Percentiles rank a stretch among this genome's conserved stretches.
These are phyloP conservation scores for Tamias sibiricus DNA, from an alignment of 2,113 vertebrate species.

Conservation along the genomic window DNA sequence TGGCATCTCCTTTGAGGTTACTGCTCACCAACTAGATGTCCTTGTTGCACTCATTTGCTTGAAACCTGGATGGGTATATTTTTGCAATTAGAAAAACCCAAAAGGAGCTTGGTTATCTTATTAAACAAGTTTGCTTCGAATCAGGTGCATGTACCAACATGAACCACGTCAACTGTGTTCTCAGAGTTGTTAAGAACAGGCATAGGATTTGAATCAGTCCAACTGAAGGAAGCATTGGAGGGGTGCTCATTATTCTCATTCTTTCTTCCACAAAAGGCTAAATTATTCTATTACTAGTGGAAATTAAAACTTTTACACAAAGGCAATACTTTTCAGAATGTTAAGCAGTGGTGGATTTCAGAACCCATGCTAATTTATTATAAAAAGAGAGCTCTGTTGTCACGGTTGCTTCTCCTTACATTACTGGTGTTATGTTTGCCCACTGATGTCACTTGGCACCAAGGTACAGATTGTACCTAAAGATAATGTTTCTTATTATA, in stretches of 20 bases:
- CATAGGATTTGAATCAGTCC: neutral
- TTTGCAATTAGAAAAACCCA: conserved; percentile 8
- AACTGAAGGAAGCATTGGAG: neutral
- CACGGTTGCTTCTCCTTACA: neutral
- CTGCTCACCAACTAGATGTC: neutral
- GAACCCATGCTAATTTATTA: neutral
- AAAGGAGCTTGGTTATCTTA: neutral
- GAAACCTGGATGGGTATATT: neutral
- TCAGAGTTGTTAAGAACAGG: neutral
- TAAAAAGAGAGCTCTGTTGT: neutral
- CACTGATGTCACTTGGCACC: neutral
- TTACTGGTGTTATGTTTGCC: neutral
- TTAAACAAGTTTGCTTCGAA: conserved; percentile 6
- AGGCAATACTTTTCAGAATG: neutral
- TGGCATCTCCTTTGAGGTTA: neutral
- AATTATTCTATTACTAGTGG: neutral
- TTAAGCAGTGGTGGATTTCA: conserved; percentile 5
- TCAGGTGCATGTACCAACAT: neutral
- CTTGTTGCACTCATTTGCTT: neutral
- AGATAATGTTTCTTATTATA: neutral
- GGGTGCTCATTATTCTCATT: neutral
- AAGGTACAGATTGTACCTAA: neutral
- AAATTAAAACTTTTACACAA: neutral
- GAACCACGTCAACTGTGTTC: neutral
- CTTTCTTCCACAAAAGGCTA: neutral